Conservation (phyloP, 2,797 vertebrate species). For the Hylomyscus alleni region DNA sequence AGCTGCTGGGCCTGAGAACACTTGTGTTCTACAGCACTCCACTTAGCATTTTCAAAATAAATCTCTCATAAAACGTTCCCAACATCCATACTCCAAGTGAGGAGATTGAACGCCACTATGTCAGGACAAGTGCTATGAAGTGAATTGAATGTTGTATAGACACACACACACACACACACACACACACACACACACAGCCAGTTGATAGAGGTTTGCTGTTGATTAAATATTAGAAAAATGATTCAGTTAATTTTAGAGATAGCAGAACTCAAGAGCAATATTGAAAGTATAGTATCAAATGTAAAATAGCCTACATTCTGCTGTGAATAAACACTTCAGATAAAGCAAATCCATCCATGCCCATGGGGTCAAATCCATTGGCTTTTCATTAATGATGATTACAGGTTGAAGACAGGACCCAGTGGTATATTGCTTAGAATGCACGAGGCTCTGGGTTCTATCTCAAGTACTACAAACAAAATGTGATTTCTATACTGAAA, state of each 20-base stretch:
- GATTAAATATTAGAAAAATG: conserved; percentile 53
- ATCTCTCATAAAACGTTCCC: conserved; percentile 52
- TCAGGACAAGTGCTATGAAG: conserved; percentile 47
- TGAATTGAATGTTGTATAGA: conserved; percentile 41
- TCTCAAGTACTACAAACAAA: neutral
- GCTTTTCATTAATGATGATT: neutral
- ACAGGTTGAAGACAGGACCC: neutral
- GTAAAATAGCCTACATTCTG: conserved; percentile 64
- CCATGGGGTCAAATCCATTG: neutral
- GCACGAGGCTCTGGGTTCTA: neutral
- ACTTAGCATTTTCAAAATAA: conserved; percentile 73
- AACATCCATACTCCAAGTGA: conserved; percentile 53
- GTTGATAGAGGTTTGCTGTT: conserved; percentile 69
- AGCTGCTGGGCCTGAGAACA: conserved; percentile 70
- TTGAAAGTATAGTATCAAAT: neutral
- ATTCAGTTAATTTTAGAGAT: conserved; percentile 70
- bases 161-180: neutral
- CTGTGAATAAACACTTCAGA: neutral
- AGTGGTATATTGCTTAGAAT: too few relatives aligned
- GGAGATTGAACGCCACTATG: conserved; percentile 34
- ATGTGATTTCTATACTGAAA: neutral
- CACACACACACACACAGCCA: neutral
- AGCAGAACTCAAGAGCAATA: conserved; percentile 53
- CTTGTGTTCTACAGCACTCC: conserved; percentile 42
- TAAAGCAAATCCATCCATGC: neutral